Conservation (phyloP, 2,797 vertebrate species). For the Pteronotus mesoamericanus region DNA sequence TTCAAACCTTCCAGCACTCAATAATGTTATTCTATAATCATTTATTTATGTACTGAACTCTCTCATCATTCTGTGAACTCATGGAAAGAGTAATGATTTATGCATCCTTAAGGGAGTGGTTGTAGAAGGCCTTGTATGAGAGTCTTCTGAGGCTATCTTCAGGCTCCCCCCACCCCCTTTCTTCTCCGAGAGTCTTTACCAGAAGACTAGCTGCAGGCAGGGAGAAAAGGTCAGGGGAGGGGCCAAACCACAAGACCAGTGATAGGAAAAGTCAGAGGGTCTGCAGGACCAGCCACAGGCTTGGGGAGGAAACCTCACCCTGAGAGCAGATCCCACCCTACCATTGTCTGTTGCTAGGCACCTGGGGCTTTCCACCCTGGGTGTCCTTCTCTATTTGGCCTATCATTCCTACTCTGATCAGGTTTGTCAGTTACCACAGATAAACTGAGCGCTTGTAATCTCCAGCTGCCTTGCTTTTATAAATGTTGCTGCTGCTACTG, state of each 20-base stretch:
- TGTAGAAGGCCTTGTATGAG: background rate
- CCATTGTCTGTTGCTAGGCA: background rate
- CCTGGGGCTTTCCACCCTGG: background rate
- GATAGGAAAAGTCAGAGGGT: background rate
- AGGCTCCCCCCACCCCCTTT: background rate
- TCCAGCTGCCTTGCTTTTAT: background rate
- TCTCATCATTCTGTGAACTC: background rate
- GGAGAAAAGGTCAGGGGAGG: background rate
- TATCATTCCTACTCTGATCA: background rate
- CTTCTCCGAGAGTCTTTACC: background rate
- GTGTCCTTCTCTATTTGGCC: background rate
- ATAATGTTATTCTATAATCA: background rate
- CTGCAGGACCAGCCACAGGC: too few relatives aligned
- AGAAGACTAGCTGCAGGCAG: background rate
- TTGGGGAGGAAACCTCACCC: background rate
- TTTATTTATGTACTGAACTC: background rate
- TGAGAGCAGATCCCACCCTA: background rate
- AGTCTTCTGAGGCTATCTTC: background rate
- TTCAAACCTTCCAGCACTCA: background rate
- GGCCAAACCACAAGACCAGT: background rate
- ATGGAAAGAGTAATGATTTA: background rate
- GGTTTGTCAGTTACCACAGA: background rate
- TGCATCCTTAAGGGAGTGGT: background rate
- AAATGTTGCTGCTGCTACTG: background rate
- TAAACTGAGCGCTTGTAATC: rapidly evolving